Evolutionary conservation across 1,140 invertebrate genomes (phyloP).

Genomic region (Myzus persicae): DNA sequence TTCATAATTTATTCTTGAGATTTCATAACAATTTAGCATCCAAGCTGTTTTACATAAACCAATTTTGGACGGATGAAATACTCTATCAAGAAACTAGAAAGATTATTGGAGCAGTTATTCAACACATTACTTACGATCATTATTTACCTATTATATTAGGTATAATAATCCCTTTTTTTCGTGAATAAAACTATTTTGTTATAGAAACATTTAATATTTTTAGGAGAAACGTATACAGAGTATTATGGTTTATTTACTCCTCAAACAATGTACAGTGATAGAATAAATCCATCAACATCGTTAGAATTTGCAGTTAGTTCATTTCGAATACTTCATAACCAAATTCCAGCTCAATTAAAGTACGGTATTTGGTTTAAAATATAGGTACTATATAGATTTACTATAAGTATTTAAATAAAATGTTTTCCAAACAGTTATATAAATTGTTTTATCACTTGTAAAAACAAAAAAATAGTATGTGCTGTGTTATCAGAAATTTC

Average conservation of each 20-base stretch:
- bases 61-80: constrained; percentile 79
- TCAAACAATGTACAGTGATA: background rate
- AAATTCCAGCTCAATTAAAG: constrained; percentile 35
- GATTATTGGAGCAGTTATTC: constrained; percentile 85
- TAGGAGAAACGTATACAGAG: constrained; percentile 11
- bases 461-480: no score
- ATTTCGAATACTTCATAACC: constrained; percentile 43
- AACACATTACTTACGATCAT: constrained; percentile 88
- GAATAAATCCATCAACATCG: constrained; percentile 40
- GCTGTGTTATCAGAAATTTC: no score
- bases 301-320: constrained; percentile 41
- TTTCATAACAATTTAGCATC: constrained; percentile 88
- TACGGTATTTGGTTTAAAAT: background rate
- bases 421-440: no score
- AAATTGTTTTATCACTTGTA: no score
- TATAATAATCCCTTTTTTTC: background rate
- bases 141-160: constrained; percentile 85
- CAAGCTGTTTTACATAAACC: constrained; percentile 70
- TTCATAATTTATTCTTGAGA: constrained; percentile 86
- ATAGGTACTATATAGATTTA: background rate
- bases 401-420: no score
- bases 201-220: background rate
- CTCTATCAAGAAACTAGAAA: constrained; percentile 83
- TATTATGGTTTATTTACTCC: constrained; percentile 50
- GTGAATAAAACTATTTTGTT: background rate